phyloP scores from a whole-genome alignment of 2,113 vertebrate genomes.

The Sturnus vulgaris region DNA sequence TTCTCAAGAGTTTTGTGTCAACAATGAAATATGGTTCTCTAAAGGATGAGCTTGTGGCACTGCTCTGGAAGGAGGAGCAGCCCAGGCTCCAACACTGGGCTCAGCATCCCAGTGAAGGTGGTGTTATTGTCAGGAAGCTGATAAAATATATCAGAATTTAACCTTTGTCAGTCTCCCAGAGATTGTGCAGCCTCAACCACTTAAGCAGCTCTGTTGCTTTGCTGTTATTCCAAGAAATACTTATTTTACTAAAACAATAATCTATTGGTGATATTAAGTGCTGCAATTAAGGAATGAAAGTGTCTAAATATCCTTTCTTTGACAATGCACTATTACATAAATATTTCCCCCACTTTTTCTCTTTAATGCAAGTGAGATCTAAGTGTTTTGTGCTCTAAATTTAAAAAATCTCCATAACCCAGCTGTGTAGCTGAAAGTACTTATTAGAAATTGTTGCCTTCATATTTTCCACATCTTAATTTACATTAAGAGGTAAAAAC shows the following conservation, averaged over 20 bases:
- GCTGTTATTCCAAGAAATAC: background rate
- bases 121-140: background rate
- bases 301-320: background rate
- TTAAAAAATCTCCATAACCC: background rate
- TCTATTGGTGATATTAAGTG: background rate
- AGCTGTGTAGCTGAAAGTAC: background rate
- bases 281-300: background rate
- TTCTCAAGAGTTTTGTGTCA: background rate
- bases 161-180: background rate
- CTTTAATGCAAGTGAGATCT: background rate
- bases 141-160: background rate
- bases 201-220: background rate
- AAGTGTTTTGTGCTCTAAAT: background rate
- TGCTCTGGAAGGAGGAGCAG: background rate
- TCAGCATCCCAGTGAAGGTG: background rate
- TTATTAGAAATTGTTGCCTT: constrained; percentile 6
- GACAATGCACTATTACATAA: background rate
- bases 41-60: background rate
- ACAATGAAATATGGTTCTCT: background rate
- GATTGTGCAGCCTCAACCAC: background rate
- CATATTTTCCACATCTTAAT: background rate
- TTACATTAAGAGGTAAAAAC: background rate
- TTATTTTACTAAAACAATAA: background rate
- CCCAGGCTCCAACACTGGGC: background rate
- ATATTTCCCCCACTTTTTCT: background rate